These are phyloP conservation scores for Scomber japonicus DNA, from an alignment of 2,113 vertebrate genomes.

Conservation along the genomic window DNA sequence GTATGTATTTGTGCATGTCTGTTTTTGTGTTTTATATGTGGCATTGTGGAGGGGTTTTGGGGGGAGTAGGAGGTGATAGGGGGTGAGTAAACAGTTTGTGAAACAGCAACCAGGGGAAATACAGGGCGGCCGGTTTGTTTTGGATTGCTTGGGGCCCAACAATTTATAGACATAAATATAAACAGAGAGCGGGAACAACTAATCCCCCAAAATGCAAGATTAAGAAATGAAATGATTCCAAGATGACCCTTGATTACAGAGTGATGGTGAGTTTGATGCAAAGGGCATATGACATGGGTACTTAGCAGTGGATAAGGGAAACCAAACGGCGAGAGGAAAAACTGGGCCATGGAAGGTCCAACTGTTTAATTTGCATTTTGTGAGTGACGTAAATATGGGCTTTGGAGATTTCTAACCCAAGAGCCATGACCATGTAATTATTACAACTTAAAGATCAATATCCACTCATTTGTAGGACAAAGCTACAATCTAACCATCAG, in stretches of 20 bases:
- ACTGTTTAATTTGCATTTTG: slow-evolving; percentile 61
- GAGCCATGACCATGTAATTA: slow-evolving; percentile 71
- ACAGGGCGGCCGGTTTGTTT: slow-evolving; percentile 75
- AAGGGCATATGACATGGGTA: slow-evolving; percentile 62
- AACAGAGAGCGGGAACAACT: slow-evolving; percentile 73
- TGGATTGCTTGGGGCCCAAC: slow-evolving; percentile 65
- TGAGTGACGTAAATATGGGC: slow-evolving; percentile 66
- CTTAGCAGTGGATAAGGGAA: slow-evolving; percentile 56
- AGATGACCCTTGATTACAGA: slow-evolving; percentile 79
- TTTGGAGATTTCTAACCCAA: slow-evolving; percentile 58
- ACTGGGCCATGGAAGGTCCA: slow-evolving; percentile 33
- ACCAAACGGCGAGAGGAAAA: slow-evolving; percentile 34
- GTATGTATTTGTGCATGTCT: slow-evolving; percentile 16
- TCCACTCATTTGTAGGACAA: slow-evolving; percentile 70
- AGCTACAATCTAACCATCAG: slow-evolving; percentile 65
- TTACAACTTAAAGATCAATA: slow-evolving; percentile 70
- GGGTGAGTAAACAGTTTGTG: slow-evolving; percentile 74
- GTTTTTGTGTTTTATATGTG: slow-evolving; percentile 43
- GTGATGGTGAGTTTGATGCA: slow-evolving; percentile 66
- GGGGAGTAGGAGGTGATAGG: slow-evolving; percentile 34
- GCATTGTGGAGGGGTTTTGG: slow-evolving; percentile 30
- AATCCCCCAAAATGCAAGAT: slow-evolving; percentile 76
- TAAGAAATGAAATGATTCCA: slow-evolving; percentile 75
- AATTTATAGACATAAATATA: slow-evolving; percentile 82
- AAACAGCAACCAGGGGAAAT: slow-evolving; percentile 66